Conservation (phyloP, 2,888 invertebrate genomes). For the Xanthorhoe designata region DNA sequence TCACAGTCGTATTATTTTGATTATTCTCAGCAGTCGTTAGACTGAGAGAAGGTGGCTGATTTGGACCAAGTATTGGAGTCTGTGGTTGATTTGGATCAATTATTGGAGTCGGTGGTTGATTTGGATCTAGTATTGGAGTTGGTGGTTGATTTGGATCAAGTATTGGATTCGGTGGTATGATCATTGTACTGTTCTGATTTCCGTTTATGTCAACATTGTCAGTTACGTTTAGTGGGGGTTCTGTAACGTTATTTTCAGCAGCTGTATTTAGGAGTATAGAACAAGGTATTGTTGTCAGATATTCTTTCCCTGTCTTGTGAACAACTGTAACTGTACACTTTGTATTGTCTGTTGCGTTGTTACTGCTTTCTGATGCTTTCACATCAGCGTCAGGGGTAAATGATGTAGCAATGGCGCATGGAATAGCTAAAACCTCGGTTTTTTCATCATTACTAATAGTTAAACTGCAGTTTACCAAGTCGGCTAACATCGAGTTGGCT, state of each 20-base stretch:
- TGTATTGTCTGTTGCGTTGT: conserved; percentile 66
- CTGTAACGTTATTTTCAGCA: conserved; percentile 81
- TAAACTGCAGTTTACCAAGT: conserved; percentile 78
- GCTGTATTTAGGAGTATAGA: conserved; percentile 76
- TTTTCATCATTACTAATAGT: conserved; percentile 71
- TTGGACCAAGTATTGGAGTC: conserved; percentile 42
- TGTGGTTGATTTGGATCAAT: conserved; percentile 41
- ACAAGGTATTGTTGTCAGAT: conserved; percentile 80
- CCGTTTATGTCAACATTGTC: conserved; percentile 49
- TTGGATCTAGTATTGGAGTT: conserved; percentile 42
- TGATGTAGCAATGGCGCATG: conserved; percentile 81
- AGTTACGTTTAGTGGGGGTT: conserved; percentile 58
- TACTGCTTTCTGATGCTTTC: conserved; percentile 60
- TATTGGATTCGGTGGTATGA: conserved; percentile 35
- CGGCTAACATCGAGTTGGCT: conserved; percentile 71
- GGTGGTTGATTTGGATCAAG: conserved; percentile 39
- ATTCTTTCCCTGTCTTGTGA: conserved; percentile 73
- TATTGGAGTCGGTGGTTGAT: conserved; percentile 37
- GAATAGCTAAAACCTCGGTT: conserved; percentile 79
- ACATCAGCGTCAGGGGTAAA: conserved; percentile 78
- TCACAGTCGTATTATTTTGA: conserved; percentile 41
- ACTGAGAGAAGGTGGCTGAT: conserved; percentile 45
- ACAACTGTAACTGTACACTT: conserved; percentile 78
- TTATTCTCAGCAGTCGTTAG: conserved; percentile 50
- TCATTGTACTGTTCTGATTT: conserved; percentile 45